Percentiles rank a stretch among this genome's conserved stretches.
Conservation (phyloP, 2,113 vertebrate genomes). For the Notechis scutatus region DNA sequence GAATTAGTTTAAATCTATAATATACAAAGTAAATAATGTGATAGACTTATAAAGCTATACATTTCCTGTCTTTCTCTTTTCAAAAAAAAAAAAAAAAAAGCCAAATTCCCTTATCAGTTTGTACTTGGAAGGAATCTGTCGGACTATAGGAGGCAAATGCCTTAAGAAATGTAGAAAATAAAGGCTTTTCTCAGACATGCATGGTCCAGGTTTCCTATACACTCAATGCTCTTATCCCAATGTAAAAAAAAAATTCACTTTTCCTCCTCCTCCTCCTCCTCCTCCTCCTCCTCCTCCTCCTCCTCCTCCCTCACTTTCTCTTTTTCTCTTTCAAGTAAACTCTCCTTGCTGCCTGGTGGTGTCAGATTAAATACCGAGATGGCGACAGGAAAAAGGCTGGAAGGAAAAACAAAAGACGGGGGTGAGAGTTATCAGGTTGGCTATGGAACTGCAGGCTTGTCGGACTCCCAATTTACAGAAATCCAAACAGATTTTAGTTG, state of each 20-base stretch:
- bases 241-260: constrained; percentile 71
- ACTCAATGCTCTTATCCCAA: constrained; percentile 79
- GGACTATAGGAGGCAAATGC: constrained; percentile 79
- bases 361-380: constrained; percentile 99
- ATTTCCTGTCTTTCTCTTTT: constrained; percentile 67
- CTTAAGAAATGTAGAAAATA: constrained; percentile 86
- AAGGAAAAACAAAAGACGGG: constrained; percentile 94
- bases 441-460: constrained; percentile 93
- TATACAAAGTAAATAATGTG: constrained; percentile 71
- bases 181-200: constrained; percentile 94
- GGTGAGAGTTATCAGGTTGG: constrained; percentile 95
- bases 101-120: constrained; percentile 87
- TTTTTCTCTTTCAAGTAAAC: constrained; percentile 89
- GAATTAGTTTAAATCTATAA: constrained; percentile 74
- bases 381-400: constrained; percentile 98
- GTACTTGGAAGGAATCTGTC: constrained; percentile 89
- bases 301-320: constrained; percentile 63
- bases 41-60: constrained; percentile 78
- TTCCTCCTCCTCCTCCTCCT: constrained; percentile 48
- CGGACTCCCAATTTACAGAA: constrained; percentile 92
- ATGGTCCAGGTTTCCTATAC: constrained; percentile 92
- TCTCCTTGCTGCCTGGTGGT: constrained; percentile 90
- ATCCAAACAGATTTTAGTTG: constrained; percentile 93
- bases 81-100: neutral
- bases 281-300: constrained; percentile 46